Evolutionary conservation across 1,140 invertebrate species (phyloP).

Genomic region (Metopolophium dirhodum): DNA sequence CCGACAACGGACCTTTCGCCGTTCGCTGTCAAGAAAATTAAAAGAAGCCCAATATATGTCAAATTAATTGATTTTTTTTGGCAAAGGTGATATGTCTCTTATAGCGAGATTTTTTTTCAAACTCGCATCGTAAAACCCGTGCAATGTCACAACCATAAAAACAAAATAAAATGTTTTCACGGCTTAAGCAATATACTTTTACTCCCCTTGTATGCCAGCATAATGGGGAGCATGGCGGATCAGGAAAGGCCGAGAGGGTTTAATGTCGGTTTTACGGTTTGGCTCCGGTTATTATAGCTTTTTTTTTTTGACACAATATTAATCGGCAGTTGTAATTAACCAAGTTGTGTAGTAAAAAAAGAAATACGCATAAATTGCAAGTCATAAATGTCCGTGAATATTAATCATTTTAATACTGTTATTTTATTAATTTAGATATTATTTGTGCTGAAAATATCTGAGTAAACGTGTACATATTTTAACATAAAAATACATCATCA

Average conservation of each 20-base stretch:
- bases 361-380: not conserved
- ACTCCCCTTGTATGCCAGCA: not conserved
- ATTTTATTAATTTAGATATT: not conserved
- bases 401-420: not conserved
- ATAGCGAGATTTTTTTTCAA: not conserved
- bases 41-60: conserved; percentile 38
- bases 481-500: not conserved
- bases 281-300: conserved; percentile 12
- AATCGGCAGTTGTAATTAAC: conserved; percentile 33
- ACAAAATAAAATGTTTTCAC: conserved; percentile 35
- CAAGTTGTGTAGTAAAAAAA: not conserved
- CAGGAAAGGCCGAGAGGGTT: not conserved
- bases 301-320: conserved; percentile 20
- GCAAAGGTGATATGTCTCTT: not conserved
- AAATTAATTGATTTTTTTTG: conserved; percentile 45
- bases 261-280: conserved; percentile 37
- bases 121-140: conserved; percentile 17
- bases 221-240: not conserved
- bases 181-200: conserved; percentile 38
- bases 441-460: not conserved
- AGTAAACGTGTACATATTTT: not conserved
- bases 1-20: not conserved
- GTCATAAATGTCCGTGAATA: not conserved
- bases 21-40: conserved; percentile 28
- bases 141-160: conserved; percentile 26